Conservation (phyloP, 2,113 vertebrate species). For the Pomatorhinus ruficollis region DNA sequence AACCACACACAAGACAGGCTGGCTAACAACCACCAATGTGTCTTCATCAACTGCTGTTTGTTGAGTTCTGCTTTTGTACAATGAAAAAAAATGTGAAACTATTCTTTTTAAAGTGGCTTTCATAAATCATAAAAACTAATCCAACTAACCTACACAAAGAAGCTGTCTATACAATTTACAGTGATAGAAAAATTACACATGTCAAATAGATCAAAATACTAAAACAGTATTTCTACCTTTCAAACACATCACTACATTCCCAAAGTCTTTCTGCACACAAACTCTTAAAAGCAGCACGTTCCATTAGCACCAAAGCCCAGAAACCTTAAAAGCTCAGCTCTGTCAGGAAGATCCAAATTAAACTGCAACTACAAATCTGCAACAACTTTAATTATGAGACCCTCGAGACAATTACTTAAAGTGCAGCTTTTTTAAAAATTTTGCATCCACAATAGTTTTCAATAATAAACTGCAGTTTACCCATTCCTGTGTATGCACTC, state of each 20-base stretch:
- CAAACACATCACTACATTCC: constrained; percentile 33
- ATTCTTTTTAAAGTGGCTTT: constrained; percentile 31
- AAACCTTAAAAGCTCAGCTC: neutral
- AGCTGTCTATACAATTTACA: constrained; percentile 32
- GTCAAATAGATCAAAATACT: constrained; percentile 47
- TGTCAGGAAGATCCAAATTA: neutral
- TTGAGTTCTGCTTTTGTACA: neutral
- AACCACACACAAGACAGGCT: constrained; percentile 23
- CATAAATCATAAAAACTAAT: constrained; percentile 66
- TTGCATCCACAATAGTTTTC: neutral
- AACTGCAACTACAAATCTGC: neutral
- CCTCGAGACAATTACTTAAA: neutral
- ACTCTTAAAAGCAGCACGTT: neutral
- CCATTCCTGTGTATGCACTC: neutral
- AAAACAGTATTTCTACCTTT: constrained; percentile 56
- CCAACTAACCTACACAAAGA: constrained; percentile 51
- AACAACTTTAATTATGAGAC: neutral
- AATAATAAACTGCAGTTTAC: neutral
- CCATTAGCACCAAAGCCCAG: neutral
- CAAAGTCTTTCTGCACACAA: neutral
- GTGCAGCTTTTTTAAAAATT: neutral
- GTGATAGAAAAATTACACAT: constrained; percentile 42
- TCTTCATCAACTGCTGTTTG: constrained; percentile 22
- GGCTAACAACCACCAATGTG: constrained; percentile 35
- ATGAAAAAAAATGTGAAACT: neutral